These are phyloP conservation scores for Drosophila ustulata DNA, from an alignment of 2,888 invertebrate genomes.

Conservation along the genomic window DNA sequence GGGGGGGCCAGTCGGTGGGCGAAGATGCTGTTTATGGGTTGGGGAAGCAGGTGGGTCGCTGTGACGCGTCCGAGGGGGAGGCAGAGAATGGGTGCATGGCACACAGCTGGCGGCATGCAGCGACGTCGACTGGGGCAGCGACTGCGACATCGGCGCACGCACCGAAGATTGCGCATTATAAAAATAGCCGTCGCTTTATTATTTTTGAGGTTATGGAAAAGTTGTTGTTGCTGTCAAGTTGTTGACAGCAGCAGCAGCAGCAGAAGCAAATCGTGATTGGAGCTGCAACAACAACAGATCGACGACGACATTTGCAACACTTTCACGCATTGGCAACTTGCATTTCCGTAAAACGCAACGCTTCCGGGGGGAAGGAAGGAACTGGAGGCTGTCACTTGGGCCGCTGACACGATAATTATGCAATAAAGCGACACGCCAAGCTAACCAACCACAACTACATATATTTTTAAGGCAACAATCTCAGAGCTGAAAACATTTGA, in stretches of 20 bases:
- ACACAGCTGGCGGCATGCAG: conserved; percentile 64
- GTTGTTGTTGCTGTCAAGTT: conserved; percentile 42
- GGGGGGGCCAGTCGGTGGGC: conserved; percentile 9
- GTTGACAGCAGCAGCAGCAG: conserved; percentile 38
- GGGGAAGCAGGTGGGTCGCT: conserved; percentile 27
- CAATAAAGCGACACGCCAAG: conserved; percentile 31
- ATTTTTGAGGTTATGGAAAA: conserved; percentile 73
- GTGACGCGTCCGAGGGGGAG: neutral
- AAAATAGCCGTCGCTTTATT: conserved; percentile 60
- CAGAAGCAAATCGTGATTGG: conserved; percentile 47
- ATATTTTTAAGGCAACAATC: conserved; percentile 19
- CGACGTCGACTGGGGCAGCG: conserved; percentile 15
- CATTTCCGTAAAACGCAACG: conserved; percentile 60
- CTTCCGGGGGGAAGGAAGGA: conserved; percentile 43
- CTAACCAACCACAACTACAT: conserved; percentile 5
- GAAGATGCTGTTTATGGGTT: conserved; percentile 48
- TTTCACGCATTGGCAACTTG: conserved; percentile 55
- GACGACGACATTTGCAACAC: conserved; percentile 52
- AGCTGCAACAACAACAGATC: conserved; percentile 46
- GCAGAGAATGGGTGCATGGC: conserved; percentile 48
- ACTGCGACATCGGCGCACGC: conserved; percentile 39
- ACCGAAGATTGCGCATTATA: conserved; percentile 67
- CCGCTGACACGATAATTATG: conserved; percentile 50
- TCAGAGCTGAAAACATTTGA: conserved; percentile 10
- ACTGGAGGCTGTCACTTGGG: conserved; percentile 18